Evolutionary conservation across 2,797 vertebrate genomes (phyloP).

Genomic region (Ceryle rudis): DNA sequence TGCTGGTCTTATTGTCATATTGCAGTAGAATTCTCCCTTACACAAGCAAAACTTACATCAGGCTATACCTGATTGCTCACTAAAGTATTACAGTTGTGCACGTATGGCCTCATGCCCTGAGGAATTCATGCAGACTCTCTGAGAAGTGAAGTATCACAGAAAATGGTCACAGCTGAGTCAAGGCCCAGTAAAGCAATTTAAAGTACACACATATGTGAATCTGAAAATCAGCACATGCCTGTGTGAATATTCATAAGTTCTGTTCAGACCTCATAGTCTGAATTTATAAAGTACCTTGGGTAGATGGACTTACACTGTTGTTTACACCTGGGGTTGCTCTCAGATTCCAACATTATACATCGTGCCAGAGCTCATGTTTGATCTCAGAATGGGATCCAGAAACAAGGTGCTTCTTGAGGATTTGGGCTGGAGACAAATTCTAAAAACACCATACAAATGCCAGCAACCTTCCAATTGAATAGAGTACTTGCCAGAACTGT

Average conservation of each 20-base stretch:
- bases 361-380: not conserved
- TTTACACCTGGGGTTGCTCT: not conserved
- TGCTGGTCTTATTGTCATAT: not conserved
- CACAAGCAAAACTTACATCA: not conserved
- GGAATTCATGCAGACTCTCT: not conserved
- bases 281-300: not conserved
- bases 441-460: not conserved
- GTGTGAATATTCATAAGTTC: not conserved
- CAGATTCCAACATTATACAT: not conserved
- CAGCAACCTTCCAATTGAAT: not conserved
- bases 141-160: not conserved
- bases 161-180: not conserved
- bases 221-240: not conserved
- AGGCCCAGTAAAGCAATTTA: not conserved
- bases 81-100: not conserved
- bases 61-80: not conserved
- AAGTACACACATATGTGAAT: not conserved
- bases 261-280: not conserved
- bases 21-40: not conserved
- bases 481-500: not conserved
- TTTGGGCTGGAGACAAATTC: not conserved
- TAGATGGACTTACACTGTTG: rapidly evolving
- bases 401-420: not conserved
- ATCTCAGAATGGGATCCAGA: not conserved
- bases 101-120: rapidly evolving